A percentile compares a stretch with the other conserved stretches of the same genome.
Conservation (phyloP, 2,113 vertebrate species). For the Orthonyx spaldingii region DNA sequence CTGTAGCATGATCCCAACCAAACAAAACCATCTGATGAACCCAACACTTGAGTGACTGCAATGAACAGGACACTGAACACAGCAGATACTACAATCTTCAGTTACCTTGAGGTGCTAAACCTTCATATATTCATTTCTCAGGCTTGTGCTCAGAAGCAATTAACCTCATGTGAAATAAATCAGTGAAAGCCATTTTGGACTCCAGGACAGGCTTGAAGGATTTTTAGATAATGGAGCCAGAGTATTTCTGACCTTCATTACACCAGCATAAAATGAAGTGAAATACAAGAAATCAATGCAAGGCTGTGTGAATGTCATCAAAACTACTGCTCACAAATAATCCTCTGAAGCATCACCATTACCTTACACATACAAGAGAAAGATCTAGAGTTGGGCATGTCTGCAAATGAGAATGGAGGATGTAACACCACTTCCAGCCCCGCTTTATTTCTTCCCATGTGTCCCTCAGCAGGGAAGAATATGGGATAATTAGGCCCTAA, state of each 20-base stretch:
- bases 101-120: constrained; percentile 13
- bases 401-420: background rate
- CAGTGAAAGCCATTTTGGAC: constrained; percentile 18
- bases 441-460: background rate
- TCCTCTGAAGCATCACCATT: background rate
- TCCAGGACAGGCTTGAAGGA: constrained; percentile 7
- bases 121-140: background rate
- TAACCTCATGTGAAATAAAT: constrained; percentile 41
- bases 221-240: constrained; percentile 32
- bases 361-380: background rate
- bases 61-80: background rate
- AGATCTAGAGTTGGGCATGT: background rate
- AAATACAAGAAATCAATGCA: constrained; percentile 39
- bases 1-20: background rate
- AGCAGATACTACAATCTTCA: background rate
- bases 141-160: constrained; percentile 27
- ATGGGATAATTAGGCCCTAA: background rate
- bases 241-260: constrained; percentile 40
- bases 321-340: background rate
- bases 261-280: background rate
- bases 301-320: background rate
- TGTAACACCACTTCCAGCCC: background rate
- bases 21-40: background rate
- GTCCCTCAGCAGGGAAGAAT: background rate
- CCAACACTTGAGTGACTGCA: background rate